These are phyloP conservation scores for Mormyrops boulengeri DNA, from an alignment of 2,797 vertebrate species.

Conservation along the genomic window DNA sequence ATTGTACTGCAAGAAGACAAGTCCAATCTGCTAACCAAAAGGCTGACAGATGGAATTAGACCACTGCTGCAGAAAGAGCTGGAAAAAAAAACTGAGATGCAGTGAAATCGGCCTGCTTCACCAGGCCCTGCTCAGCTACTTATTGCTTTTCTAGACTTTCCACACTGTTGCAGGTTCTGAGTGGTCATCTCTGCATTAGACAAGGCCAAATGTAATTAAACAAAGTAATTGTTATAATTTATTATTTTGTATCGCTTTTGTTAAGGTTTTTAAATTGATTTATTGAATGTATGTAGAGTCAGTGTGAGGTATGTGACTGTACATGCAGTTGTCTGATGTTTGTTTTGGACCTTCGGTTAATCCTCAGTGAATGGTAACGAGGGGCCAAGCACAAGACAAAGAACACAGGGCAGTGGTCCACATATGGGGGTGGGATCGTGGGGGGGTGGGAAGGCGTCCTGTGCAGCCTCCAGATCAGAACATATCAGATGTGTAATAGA, in stretches of 20 bases:
- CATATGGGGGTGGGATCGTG: constrained; percentile 3
- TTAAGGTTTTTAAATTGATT: constrained; percentile 40
- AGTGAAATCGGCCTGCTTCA: constrained; percentile 36
- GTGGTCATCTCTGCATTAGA: constrained; percentile 36
- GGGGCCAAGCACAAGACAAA: constrained; percentile 21
- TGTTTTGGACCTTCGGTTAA: constrained; percentile 40
- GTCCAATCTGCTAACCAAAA: neutral
- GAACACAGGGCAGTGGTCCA: neutral
- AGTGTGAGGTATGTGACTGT: constrained; percentile 19
- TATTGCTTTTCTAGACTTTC: constrained; percentile 39
- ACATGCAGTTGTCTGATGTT: constrained; percentile 22
- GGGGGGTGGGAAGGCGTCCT: constrained; percentile 32
- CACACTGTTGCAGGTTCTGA: constrained; percentile 49
- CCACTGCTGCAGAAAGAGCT: neutral
- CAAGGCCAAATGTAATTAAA: constrained; percentile 20
- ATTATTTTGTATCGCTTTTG: constrained; percentile 19
- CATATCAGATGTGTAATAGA: neutral
- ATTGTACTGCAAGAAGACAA: neutral
- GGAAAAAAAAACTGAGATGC: neutral
- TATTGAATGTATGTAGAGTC: constrained; percentile 43
- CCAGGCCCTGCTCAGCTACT: constrained; percentile 34
- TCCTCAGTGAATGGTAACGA: constrained; percentile 28
- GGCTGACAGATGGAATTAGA: neutral
- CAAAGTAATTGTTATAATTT: constrained; percentile 23
- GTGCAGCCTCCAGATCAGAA: neutral